These are phyloP conservation scores for Scaptomyza flava DNA, from an alignment of 2,888 invertebrate genomes.

Conservation along the genomic window DNA sequence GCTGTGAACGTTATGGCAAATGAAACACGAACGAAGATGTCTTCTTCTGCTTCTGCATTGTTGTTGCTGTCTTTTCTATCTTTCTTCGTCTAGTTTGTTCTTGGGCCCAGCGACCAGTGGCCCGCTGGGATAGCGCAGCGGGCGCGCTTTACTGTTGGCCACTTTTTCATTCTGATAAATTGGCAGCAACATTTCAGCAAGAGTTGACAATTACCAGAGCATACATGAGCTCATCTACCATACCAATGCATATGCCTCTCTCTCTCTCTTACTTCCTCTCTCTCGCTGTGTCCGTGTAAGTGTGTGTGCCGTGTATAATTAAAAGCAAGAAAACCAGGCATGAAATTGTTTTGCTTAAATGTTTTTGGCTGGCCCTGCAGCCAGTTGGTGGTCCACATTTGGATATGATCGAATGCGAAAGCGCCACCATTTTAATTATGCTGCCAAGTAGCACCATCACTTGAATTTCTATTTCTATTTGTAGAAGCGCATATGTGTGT, in stretches of 20 bases:
- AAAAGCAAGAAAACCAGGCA: slow-evolving; percentile 66
- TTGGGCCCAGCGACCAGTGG: slow-evolving; percentile 20
- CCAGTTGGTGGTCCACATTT: slow-evolving; percentile 67
- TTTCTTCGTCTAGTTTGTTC: slow-evolving; percentile 3
- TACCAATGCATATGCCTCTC: background rate
- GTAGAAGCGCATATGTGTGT: slow-evolving; percentile 20
- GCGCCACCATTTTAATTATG: slow-evolving; percentile 68
- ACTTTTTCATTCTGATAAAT: slow-evolving; percentile 72
- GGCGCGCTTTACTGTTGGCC: slow-evolving; percentile 49
- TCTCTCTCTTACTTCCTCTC: too few relatives aligned
- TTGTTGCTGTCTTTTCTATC: background rate
- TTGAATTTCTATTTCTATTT: slow-evolving; percentile 8
- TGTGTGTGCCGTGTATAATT: slow-evolving; percentile 57
- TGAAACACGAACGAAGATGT: slow-evolving; percentile 51
- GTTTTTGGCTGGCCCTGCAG: slow-evolving; percentile 37
- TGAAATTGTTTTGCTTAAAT: slow-evolving; percentile 74
- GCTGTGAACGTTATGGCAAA: slow-evolving; percentile 44
- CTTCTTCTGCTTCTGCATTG: slow-evolving; percentile 5
- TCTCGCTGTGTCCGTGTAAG: slow-evolving; percentile 2
- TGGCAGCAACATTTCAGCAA: slow-evolving; percentile 77
- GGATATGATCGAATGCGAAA: slow-evolving; percentile 74
- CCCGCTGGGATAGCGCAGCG: slow-evolving; percentile 44
- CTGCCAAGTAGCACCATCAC: slow-evolving; percentile 57
- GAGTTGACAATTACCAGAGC: slow-evolving; percentile 75
- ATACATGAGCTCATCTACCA: slow-evolving; percentile 45